Evolutionary conservation across 2,113 vertebrate species (phyloP).

Genomic region (Anarhynchus alexandrinus): DNA sequence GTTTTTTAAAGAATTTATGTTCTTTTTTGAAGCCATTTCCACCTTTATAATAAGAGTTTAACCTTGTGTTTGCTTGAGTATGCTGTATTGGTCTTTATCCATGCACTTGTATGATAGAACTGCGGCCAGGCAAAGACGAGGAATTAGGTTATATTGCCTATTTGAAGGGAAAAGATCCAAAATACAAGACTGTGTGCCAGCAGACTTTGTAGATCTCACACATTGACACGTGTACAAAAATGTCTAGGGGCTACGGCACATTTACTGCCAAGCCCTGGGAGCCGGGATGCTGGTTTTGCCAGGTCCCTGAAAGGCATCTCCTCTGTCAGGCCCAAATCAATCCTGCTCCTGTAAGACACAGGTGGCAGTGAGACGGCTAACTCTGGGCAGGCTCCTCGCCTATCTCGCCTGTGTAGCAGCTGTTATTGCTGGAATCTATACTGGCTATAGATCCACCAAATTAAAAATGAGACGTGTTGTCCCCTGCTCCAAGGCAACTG

Average conservation of each 20-base stretch:
- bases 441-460: neutral
- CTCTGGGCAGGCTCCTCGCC: neutral
- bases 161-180: neutral
- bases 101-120: neutral
- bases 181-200: no score
- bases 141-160: neutral
- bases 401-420: neutral
- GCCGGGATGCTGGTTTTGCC: neutral
- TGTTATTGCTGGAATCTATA: neutral
- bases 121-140: neutral
- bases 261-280: neutral
- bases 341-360: neutral
- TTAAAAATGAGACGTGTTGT: neutral
- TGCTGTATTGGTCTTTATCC: neutral
- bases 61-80: neutral
- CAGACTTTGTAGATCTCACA: neutral
- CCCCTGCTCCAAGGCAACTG: neutral
- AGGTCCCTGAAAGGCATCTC: neutral
- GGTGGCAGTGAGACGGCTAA: neutral
- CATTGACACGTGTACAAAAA: fast-evolving
- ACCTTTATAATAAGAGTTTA: neutral
- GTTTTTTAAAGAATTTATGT: neutral
- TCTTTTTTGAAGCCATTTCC: neutral
- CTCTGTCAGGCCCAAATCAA: neutral
- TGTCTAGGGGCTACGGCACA: fast-evolving